Evolutionary conservation across 1,140 invertebrate species (phyloP).

Genomic region (Marisa cornuarietis): DNA sequence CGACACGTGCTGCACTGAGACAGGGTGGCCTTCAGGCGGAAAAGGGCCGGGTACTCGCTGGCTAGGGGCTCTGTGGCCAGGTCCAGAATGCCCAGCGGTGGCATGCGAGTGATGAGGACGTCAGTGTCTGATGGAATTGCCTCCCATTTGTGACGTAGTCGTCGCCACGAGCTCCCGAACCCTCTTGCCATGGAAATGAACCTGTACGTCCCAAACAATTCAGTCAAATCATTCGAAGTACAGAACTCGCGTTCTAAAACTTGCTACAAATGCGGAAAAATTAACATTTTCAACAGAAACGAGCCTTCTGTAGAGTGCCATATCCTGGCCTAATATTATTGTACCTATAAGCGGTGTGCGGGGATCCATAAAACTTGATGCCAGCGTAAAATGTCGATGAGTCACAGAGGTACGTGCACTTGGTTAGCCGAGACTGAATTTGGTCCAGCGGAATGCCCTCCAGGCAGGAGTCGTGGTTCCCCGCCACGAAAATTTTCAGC

Average conservation of each 20-base stretch:
- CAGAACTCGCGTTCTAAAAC: too few species aligned
- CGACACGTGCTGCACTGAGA: conserved; percentile 17
- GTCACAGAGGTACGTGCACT: conserved; percentile 48
- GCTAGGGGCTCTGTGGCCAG: conserved; percentile 25
- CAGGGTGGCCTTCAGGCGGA: conserved; percentile 11
- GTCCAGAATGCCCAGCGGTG: conserved; percentile 47
- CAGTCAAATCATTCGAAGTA: too few species aligned
- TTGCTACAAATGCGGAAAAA: too few species aligned
- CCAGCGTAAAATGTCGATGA: conserved; percentile 37
- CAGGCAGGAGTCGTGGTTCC: conserved; percentile 50
- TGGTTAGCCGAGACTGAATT: conserved; percentile 34
- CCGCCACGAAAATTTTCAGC: conserved; percentile 53
- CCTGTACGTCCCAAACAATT: background rate
- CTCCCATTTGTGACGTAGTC: conserved; percentile 43
- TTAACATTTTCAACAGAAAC: too few species aligned
- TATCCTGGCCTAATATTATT: too few species aligned
- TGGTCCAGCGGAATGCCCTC: conserved; percentile 24
- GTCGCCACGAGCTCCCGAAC: conserved; percentile 28
- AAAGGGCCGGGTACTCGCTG: conserved; percentile 15
- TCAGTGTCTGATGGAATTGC: conserved; percentile 45
- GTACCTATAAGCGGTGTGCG: conserved; percentile 40
- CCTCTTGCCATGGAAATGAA: conserved; percentile 37
- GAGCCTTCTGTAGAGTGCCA: too few species aligned
- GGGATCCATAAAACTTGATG: conserved; percentile 50
- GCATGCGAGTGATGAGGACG: conserved; percentile 51